phyloP scores from a whole-genome alignment of 2,888 invertebrate genomes.

The Andrena bicolor region DNA sequence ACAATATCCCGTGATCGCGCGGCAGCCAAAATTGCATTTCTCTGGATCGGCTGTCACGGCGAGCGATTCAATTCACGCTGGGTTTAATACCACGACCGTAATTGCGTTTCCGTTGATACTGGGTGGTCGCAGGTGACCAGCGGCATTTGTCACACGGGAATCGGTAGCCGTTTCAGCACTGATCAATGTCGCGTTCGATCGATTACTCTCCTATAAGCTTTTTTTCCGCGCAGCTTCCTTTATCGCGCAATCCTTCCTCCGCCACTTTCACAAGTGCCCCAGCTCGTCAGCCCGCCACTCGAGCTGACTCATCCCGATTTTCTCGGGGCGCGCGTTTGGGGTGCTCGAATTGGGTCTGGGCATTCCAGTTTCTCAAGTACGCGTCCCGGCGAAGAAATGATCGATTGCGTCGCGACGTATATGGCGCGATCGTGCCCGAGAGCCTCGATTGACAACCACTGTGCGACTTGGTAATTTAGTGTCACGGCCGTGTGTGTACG shows the following conservation, averaged over 20 bases:
- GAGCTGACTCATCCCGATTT: neutral
- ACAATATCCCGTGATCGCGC: slow-evolving; percentile 63
- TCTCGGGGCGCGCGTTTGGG: neutral
- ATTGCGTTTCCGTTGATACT: slow-evolving; percentile 53
- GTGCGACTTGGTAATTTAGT: slow-evolving; percentile 70
- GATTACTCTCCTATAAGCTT: neutral
- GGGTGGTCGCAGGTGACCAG: neutral
- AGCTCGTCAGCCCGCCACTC: neutral
- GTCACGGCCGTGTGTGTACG: slow-evolving; percentile 75
- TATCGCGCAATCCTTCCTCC: neutral
- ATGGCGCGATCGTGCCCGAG: slow-evolving; percentile 27
- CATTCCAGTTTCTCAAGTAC: slow-evolving; percentile 44
- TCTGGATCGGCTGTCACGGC: slow-evolving; percentile 59
- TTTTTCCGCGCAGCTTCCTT: neutral
- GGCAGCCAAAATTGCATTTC: slow-evolving; percentile 67
- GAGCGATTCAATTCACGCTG: slow-evolving; percentile 62
- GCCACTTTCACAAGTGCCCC: neutral
- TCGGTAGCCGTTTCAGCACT: neutral
- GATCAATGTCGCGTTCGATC: slow-evolving; percentile 27
- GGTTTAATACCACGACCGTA: slow-evolving; percentile 59
- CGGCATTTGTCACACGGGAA: slow-evolving; percentile 25
- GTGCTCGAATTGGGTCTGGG: slow-evolving; percentile 45
- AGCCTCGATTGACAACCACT: slow-evolving; percentile 45
- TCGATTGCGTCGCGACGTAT: slow-evolving; percentile 30
- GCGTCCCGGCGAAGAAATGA: slow-evolving; percentile 31